Conservation (phyloP, 2,888 invertebrate species). For the Tortricodes alternella region DNA sequence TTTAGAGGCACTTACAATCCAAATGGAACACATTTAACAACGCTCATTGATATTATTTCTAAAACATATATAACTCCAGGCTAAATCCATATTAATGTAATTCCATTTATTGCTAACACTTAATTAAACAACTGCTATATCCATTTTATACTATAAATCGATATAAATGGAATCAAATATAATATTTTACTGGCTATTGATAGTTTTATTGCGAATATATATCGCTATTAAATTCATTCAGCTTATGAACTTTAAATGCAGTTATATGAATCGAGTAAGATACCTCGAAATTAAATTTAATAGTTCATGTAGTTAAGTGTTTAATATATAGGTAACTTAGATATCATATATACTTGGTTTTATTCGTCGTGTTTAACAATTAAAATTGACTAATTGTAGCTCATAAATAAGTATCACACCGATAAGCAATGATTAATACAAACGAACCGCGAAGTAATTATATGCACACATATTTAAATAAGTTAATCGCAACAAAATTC, state of each 20-base stretch:
- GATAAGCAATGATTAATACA: neutral
- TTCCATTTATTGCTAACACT: conserved; percentile 17
- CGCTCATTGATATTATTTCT: neutral
- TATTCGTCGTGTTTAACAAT: too few relatives aligned
- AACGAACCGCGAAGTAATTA: neutral
- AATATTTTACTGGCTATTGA: conserved; percentile 17
- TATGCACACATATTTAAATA: neutral
- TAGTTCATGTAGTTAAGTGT: neutral
- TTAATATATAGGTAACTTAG: too few relatives aligned
- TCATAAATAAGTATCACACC: neutral
- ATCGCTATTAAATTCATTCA: conserved; percentile 10
- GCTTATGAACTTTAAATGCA: conserved; percentile 24
- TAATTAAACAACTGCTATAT: conserved; percentile 6
- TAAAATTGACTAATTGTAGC: neutral
- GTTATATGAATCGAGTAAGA: conserved; percentile 22
- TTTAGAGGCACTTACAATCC: too few relatives aligned
- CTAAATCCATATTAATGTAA: conserved; percentile 11
- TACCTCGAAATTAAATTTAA: neutral
- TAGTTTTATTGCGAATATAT: conserved; percentile 21
- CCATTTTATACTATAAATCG: conserved; percentile 21
- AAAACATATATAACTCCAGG: neutral
- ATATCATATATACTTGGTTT: too few relatives aligned
- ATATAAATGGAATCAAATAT: conserved; percentile 18
- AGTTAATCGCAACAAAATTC: neutral
- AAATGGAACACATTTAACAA: conserved; percentile 2